Evolutionary conservation across 2,113 vertebrate species (phyloP).

Genomic region (Odontophorus gujanensis): DNA sequence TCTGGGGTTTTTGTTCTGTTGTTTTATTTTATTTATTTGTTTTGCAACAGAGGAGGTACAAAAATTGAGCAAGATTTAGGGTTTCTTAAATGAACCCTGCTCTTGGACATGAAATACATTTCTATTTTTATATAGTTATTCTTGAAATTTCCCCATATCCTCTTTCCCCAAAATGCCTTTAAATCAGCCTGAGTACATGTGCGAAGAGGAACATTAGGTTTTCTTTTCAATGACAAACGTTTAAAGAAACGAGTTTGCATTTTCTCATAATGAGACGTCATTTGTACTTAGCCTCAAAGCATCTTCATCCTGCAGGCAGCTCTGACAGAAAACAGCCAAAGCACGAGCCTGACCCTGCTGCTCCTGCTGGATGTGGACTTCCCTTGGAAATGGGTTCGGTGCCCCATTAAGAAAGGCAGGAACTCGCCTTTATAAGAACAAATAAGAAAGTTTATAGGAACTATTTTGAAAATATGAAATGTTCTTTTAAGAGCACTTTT

Average conservation of each 20-base stretch:
- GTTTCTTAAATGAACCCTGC: not conserved
- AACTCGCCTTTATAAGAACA: constrained; percentile 37
- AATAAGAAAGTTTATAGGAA: constrained; percentile 51
- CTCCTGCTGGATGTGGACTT: constrained; percentile 24
- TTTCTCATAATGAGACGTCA: constrained; percentile 6
- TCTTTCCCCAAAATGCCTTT: not conserved
- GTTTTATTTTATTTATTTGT: too few relatives aligned
- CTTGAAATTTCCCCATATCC: not conserved
- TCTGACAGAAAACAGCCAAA: constrained; percentile 17
- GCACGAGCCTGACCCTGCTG: not conserved
- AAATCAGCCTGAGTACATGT: not conserved
- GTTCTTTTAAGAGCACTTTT: constrained; percentile 1
- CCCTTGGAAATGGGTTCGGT: constrained; percentile 49
- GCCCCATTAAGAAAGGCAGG: constrained; percentile 43
- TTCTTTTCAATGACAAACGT: constrained; percentile 6
- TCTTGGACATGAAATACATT: not conserved
- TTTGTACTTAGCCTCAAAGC: constrained; percentile 28
- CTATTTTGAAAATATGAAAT: constrained; percentile 17
- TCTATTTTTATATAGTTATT: not conserved
- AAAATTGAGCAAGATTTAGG: not conserved
- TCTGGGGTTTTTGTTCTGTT: not conserved
- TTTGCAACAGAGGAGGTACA: not conserved
- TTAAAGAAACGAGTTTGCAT: constrained; percentile 30
- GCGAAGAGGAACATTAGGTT: constrained; percentile 5
- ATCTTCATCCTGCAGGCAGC: not conserved